Evolutionary conservation across 37 sponge, comb jelly and placozoan species (phyloP), one percentile per base, ranked within the genome.

Genomic region (Mnemiopsis leidyi): DNA sequence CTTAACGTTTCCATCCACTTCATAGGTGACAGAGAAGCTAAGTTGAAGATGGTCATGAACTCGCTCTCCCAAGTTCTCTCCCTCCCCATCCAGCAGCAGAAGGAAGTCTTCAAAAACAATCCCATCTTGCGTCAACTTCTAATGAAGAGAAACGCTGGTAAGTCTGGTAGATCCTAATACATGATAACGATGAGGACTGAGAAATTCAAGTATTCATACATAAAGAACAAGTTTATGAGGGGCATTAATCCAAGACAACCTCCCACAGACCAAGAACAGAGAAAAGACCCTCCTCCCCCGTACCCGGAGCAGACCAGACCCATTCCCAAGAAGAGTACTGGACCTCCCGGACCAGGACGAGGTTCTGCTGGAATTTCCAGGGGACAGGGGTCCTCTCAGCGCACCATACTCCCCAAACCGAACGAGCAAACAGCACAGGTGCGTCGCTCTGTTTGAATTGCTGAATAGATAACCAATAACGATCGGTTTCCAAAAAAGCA

Each of bases 41-140:
- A 40, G 24, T 28, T 85, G 90, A 85, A 85, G 90, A 85, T 85
- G 90, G 90, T 85, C 13, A 85, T 85, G 90, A 40, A 85, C 61
- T 85, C 90, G 2, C 90, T 85, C 23, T 85, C 90, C 25, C 90
- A 85, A 40, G 61, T 85, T 28, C 90, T 85, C 26, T 40, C 40
- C 26, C 90, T 85, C 28, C 90, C 90, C 9, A n/a, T 40, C 26
- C 38, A 85, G 38, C 90, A 85, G 36, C 90, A 85, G 90, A 85
- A 85, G 30, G 90, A 23, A 36, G 90, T 85, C 61, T 40, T 85
- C 61, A 38, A 85, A 61, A 85, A 85, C 90, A 85, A 85, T 29
- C 90, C 90, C 40, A 85, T 85, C 39, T 29, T 85, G 25, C 23
- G 90, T 0, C 90, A 85, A 37, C 61, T 85, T 1, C 61, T 40